phyloP scores from a whole-genome alignment of 2,888 invertebrate genomes.

The Hydropsyche betteni region DNA sequence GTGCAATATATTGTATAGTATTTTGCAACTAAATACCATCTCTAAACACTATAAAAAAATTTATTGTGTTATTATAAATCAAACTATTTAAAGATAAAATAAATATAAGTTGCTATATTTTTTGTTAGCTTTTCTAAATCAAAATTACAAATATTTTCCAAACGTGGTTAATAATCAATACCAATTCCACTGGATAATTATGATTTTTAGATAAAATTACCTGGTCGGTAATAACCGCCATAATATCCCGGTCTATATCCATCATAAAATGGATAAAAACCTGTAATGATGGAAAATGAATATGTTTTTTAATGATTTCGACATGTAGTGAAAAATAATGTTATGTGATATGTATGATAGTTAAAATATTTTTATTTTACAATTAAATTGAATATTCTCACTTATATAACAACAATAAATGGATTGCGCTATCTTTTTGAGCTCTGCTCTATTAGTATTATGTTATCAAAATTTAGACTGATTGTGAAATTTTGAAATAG shows the following conservation, averaged over 20 bases:
- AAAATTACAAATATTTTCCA: not conserved
- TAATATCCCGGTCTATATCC: constrained; percentile 44
- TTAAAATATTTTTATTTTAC: no score
- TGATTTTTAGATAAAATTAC: constrained; percentile 33
- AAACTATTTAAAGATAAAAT: no score
- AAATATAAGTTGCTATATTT: no score
- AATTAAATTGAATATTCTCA: no score
- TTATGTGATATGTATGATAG: no score
- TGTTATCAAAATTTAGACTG: no score
- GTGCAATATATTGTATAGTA: no score
- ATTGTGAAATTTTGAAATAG: not conserved
- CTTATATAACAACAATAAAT: not conserved
- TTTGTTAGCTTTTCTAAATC: not conserved
- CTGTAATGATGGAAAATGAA: constrained; percentile 41
- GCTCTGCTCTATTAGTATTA: no score
- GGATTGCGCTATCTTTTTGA: not conserved
- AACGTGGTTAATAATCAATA: not conserved
- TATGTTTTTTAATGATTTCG: not conserved
- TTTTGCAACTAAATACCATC: no score
- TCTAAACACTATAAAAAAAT: no score
- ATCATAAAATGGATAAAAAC: constrained; percentile 42
- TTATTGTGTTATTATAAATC: no score
- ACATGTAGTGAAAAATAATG: no score
- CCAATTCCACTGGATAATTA: not conserved
- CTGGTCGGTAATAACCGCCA: constrained; percentile 48